Evolutionary conservation across 2,113 vertebrate species (phyloP).

Genomic region (rabbit (Oryctolagus cuniculus)): mOryCun1.1 NC_091434.1:107241501-107242000

Average conservation of each 20-base stretch:
- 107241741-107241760: conserved; percentile 34
- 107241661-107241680: neutral
- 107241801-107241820: conserved; percentile 54
- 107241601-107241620: neutral
- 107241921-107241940: conserved; percentile 56
- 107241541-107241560: conserved; percentile 37
- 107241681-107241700: conserved; percentile 61
- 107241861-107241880: conserved; percentile 61
- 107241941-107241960: conserved; percentile 38
- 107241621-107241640: neutral
- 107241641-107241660: conserved; percentile 23
- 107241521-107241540: conserved; percentile 70
- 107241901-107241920: conserved; percentile 33
- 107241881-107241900: conserved; percentile 56
- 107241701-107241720: conserved; percentile 54
- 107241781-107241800: conserved; percentile 61
- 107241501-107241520: conserved; percentile 72
- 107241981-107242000: conserved; percentile 54
- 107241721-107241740: conserved; percentile 61
- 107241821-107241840: conserved; percentile 67
- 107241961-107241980: conserved; percentile 45
- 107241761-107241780: conserved; percentile 53
- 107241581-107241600: neutral
- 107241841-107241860: conserved; percentile 11
- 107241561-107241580: conserved; percentile 50